Evolutionary conservation across 2,113 vertebrate genomes (phyloP), one percentile per base, ranked within the genome.

Genomic region (Grammomys surdaster): DNA sequence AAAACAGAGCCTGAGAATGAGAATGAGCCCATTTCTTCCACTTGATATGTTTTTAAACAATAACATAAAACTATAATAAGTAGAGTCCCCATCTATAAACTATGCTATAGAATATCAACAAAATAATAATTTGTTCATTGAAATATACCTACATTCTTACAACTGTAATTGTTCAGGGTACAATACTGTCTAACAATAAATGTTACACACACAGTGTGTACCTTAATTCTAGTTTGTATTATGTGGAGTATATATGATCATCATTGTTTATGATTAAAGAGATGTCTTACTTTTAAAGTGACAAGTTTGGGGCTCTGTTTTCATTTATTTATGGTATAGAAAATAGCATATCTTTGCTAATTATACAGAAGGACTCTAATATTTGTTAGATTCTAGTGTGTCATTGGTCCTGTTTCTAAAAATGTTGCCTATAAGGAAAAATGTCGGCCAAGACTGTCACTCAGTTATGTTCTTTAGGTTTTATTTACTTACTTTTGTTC

Each of bases 201-300:
- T 63, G 6, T 36, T 13, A 33, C 28, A 67, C 10, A 67, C 65
- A 13, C 11, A 31, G 31, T 80, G 51, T 56, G 31, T 80, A 8
- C 7, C 16, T 40, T 36, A 86, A 63, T 86, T 91, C 12, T 82
- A 95, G 20, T 20, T 60, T 91, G 33, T 89, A 40, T 56, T 93
- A 43, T 54, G 43, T 72, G 24, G 12, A 65, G 17, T 54, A 46
- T 28, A 85, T 65, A 85, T 33, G 14, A 33, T 80, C 63, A 73
- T 69, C 56, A 73, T 78, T 90, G 3, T 80, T 95, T 85, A 43
- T 22, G 58, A 46, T 91, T 17, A 88, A 92, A 93, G 5, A 73
- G 1, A 72, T 56, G 5, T 48, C 54, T 97, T 22, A 73, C 19
- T 88, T 91, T 87, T 73, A 73, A 97, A 93, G 75, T 4, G 95